These are phyloP conservation scores for Apamea sordens DNA, from an alignment of 2,888 invertebrate genomes.

Conservation along the genomic window DNA sequence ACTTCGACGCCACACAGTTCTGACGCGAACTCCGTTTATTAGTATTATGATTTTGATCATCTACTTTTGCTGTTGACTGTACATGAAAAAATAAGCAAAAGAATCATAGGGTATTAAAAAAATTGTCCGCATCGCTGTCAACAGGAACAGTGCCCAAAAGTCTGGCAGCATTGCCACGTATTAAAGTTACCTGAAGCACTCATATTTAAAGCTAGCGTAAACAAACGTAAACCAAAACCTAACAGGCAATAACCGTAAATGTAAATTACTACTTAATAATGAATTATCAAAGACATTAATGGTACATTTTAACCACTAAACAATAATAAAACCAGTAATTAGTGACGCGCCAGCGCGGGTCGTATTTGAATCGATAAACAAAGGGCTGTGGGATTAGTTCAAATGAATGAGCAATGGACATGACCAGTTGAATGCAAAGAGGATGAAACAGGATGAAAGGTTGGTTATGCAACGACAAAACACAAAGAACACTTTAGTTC, in stretches of 20 bases:
- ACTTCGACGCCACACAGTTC: no score
- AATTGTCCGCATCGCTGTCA: no score
- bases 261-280: conserved; percentile 46
- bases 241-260: conserved; percentile 25
- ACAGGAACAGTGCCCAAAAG: no score
- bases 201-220: neutral
- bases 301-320: conserved; percentile 52
- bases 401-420: conserved; percentile 54
- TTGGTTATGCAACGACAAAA: conserved; percentile 4
- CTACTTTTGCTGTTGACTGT: no score
- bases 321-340: conserved; percentile 53
- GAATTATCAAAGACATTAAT: conserved; percentile 48
- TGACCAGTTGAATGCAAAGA: conserved; percentile 47
- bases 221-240: neutral
- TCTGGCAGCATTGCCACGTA: no score
- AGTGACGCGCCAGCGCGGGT: conserved; percentile 33
- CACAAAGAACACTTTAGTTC: conserved; percentile 16
- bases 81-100: no score
- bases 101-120: no score
- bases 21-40: no score
- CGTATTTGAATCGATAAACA: conserved; percentile 42
- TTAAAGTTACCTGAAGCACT: neutral
- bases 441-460: conserved; percentile 52
- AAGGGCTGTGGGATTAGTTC: conserved; percentile 53
- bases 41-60: no score